phyloP scores from a whole-genome alignment of 2,113 vertebrate species.

The Chaenocephalus aceratus region DNA sequence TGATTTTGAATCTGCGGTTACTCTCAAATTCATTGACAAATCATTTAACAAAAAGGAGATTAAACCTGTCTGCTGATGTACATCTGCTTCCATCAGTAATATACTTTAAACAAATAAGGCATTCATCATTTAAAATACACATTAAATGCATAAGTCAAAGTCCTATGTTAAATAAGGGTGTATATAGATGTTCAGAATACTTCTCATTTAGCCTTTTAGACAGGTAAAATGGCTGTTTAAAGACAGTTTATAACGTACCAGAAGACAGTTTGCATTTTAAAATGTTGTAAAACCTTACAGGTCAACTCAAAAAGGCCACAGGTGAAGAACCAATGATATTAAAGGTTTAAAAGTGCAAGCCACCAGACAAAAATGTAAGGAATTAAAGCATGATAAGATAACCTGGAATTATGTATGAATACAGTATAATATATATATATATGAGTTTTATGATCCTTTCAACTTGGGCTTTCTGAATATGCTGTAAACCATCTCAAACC shows the following conservation, averaged over 20 bases:
- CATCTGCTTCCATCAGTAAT: not conserved
- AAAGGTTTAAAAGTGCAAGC: constrained; percentile 11
- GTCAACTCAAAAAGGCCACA: not conserved
- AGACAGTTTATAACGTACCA: not conserved
- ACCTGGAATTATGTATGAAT: constrained; percentile 43
- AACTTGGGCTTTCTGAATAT: constrained; percentile 34
- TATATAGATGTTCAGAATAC: not conserved
- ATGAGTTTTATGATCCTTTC: constrained; percentile 27
- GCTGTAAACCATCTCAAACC: constrained; percentile 46
- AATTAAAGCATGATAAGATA: constrained; percentile 11
- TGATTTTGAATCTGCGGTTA: not conserved
- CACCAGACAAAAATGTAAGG: constrained; percentile 6
- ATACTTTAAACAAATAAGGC: not conserved
- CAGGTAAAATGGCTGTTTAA: not conserved
- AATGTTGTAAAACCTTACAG: not conserved
- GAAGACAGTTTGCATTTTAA: constrained; percentile 7
- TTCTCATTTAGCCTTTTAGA: not conserved
- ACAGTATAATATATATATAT: constrained; percentile 11
- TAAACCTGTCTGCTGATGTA: not conserved
- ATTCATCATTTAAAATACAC: not conserved
- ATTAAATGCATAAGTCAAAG: not conserved
- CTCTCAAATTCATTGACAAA: not conserved
- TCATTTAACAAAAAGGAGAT: not conserved
- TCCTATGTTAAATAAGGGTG: not conserved
- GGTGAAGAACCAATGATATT: not conserved